Base-by-base conservation (phyloP, 2,797 vertebrate species). In the Spinibarbus caldwelli region DNA sequence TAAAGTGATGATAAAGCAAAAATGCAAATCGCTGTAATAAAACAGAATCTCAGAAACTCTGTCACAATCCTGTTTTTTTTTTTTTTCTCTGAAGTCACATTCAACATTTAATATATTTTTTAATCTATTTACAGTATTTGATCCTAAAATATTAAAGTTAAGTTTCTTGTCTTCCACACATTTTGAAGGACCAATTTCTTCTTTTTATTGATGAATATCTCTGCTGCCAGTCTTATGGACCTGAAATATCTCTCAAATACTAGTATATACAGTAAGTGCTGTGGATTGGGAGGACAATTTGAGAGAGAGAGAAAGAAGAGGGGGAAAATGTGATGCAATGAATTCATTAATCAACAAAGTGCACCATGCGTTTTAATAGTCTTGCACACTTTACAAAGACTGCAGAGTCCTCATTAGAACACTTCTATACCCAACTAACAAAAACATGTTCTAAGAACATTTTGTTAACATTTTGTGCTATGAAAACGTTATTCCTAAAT, bases 1-100 rank as follows among this genome's bases (percentile, higher is more conserved):
- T 41, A 71, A 82, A 82, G 19, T 57, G 80, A 82, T 43, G 67
- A 82, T 71, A 23, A 54, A 29, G 67, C 67, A 82, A 57, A 71
- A 43, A 82, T 71, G 80, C 26, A 71, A 68, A 82, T 82, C n/a
- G 21, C 34, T 3, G n/a, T 31, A 43, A 81, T 57, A 21, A 57
- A 81, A 57, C 38, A 11, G 26, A 54, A 41, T 41, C 31, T 67
- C 23, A 29, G 8, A 81, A 49, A 10, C 43, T 29, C 19, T 29
- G 31, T 17, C 75, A 59, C 52, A 19, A 9, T 54, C 21, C 54
- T 14, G 36, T n/a, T n/a, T n/a, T n/a, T n/a, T n/a, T n/a, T n/a
- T 21, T 78, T 26, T 19, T 10, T 64, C 26, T 36, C 34, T 36
- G 34, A n/a, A n/a, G 3, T 80, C 21, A 54, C 66, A 38, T 68